A percentile compares a stretch with the other conserved stretches of the same genome.
phyloP scores from a whole-genome alignment of 2,888 invertebrate species.

The Cenopis cana region DNA sequence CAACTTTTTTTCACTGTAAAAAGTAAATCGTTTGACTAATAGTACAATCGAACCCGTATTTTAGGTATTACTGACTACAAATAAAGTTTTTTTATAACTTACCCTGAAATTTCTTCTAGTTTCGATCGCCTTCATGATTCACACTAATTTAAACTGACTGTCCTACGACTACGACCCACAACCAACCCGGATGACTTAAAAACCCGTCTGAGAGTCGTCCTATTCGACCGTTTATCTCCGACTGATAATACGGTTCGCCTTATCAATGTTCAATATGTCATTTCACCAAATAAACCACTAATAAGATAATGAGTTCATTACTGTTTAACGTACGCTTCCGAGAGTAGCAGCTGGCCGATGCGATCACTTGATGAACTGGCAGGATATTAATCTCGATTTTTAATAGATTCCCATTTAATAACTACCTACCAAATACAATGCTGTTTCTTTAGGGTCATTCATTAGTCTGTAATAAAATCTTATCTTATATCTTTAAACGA shows the following conservation, averaged over 20 bases:
- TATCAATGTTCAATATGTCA: slow-evolving; percentile 38
- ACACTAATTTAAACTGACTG: slow-evolving; percentile 28
- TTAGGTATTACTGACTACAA: not conserved
- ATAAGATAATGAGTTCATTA: slow-evolving; percentile 20
- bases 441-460: no score
- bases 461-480: no score
- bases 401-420: no score
- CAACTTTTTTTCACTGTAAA: not conserved
- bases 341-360: no score
- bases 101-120: slow-evolving; percentile 53
- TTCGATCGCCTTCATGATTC: slow-evolving; percentile 65
- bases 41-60: not conserved
- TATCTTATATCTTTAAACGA: no score
- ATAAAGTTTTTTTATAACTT: slow-evolving; percentile 33
- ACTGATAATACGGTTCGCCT: slow-evolving; percentile 43
- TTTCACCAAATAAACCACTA: slow-evolving; percentile 15
- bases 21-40: not conserved
- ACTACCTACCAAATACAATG: no score
- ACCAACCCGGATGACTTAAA: slow-evolving; percentile 48
- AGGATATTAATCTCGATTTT: no score
- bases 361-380: no score
- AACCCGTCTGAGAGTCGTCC: slow-evolving; percentile 37
- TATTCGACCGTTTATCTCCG: slow-evolving; percentile 43
- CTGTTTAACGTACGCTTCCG: not conserved
- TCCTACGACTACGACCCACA: slow-evolving; percentile 32